Evolutionary conservation across 2,888 invertebrate species (phyloP), one percentile per base, ranked within the genome.

Genomic region (Diachrysia chrysitis): DNA sequence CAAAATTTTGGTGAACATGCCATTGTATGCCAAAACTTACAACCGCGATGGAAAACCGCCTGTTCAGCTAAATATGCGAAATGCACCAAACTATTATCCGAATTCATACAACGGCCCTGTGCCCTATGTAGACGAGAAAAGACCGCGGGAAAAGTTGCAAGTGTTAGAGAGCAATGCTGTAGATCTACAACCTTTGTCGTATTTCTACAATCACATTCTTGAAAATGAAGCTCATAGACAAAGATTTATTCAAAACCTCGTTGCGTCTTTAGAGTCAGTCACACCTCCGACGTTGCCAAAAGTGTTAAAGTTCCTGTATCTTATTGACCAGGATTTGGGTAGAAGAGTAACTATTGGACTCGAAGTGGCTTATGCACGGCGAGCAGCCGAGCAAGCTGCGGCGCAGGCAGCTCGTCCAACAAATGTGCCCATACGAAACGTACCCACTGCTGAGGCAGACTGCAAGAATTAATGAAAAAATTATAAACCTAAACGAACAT

Each of bases 291-390:
- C 67, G 12, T 19, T 97, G 89, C 96, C 97, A 79, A 96, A 98
- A 65, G 97, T 97, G 3, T 96, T 99, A 6, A 96, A 96, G 77
- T 97, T 98, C 87, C 98, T 98, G 86, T 90, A 95, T n/a, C 95
- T 97, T 84, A 97, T 97, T 0, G 97, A 98, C 89, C 88, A 96
- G 0, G 97, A 97, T 53, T 96, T 98, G 70, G 98, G 98, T 0
- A 95, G 92, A 74, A 94, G 96, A 86, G 92, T 98, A 17, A 95
- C 95, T 37, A 46, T 6, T 21, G 54, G 21, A 16, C 16, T 29
- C 29, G 29, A 54, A 16, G n/a, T n/a, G n/a, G 42, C 42, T 16
- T 42, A 42, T 42, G 42, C 42, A n/a, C n/a, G n/a, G n/a, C 42
- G 42, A n/a, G n/a, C n/a, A 42, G 42, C 42, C 16, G n/a, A 42